A percentile compares a stretch with the other conserved stretches of the same genome.
These are phyloP conservation scores for Apocrypta bakeri DNA, from an alignment of 1,140 invertebrate genomes.

Conservation along the genomic window DNA sequence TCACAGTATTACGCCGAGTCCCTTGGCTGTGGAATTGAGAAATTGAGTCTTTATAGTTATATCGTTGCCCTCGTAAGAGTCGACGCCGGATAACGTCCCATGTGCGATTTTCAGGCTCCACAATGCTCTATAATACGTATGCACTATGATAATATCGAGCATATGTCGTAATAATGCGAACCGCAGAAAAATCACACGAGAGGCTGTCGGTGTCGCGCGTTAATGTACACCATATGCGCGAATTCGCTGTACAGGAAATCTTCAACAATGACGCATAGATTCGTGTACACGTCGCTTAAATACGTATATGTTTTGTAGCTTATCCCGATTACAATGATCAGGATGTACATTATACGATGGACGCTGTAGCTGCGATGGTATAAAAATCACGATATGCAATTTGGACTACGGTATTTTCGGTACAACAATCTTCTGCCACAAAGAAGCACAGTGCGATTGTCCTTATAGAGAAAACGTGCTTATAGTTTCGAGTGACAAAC, in stretches of 20 bases:
- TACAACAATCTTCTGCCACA: too few species aligned
- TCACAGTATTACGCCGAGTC: neutral
- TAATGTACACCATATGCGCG: slow-evolving; percentile 14
- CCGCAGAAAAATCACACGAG: slow-evolving; percentile 1
- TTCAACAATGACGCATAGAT: slow-evolving; percentile 28
- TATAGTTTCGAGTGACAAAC: too few species aligned
- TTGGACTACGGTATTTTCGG: too few species aligned
- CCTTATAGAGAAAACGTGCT: too few species aligned
- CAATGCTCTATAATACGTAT: too few species aligned
- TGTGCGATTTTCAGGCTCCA: neutral
- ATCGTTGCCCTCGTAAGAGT: neutral
- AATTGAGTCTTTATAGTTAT: neutral
- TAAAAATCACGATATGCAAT: too few species aligned
- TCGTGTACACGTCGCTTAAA: too few species aligned
- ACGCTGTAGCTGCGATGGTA: too few species aligned
- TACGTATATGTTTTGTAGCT: neutral
- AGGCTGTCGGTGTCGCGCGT: neutral
- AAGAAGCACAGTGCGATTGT: too few species aligned
- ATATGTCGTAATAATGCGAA: neutral
- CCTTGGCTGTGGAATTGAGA: neutral
- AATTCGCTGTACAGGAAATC: slow-evolving; percentile 37
- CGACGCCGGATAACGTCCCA: neutral
- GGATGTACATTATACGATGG: neutral
- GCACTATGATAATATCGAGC: neutral
- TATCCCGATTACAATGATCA: too few species aligned